Evolutionary conservation across 37 sponge, comb jelly and placozoan species (phyloP).

Genomic region (Crambe crambe): DNA sequence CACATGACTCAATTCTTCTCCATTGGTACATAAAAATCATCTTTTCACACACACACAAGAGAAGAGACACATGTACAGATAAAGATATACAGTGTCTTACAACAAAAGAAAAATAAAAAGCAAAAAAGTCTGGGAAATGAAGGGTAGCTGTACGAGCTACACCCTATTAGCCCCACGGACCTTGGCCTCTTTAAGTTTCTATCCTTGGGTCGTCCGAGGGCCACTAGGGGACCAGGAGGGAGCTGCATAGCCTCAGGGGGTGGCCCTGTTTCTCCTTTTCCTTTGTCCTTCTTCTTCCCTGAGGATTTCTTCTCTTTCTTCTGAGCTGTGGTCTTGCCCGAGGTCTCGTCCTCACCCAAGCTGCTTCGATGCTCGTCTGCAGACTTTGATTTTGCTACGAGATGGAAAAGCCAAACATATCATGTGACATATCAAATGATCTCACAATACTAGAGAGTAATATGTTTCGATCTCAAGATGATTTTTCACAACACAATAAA

Average conservation of each 20-base stretch:
- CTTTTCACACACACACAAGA: background rate
- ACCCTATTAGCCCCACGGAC: constrained; percentile 32
- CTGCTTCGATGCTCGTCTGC: background rate
- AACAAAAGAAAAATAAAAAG: background rate
- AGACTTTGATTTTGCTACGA: constrained; percentile 4
- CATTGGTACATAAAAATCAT: too few relatives aligned
- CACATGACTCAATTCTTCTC: too few relatives aligned
- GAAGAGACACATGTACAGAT: background rate
- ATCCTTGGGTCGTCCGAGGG: constrained; percentile 63
- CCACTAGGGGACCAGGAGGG: constrained; percentile 76
- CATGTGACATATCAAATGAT: too few relatives aligned
- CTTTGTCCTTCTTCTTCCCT: constrained; percentile 28
- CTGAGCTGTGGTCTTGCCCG: background rate
- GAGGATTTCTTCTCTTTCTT: constrained; percentile 24
- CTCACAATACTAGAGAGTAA: too few relatives aligned
- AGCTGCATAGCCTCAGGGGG: constrained; percentile 33
- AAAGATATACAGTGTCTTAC: too few relatives aligned
- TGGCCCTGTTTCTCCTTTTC: constrained; percentile 3
- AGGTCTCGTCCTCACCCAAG: background rate
- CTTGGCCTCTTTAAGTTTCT: constrained; percentile 60
- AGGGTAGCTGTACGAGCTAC: background rate
- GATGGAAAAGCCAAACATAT: background rate
- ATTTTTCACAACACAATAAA: background rate
- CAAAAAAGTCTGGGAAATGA: background rate
- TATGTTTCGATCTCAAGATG: too few relatives aligned